A percentile compares a stretch with the other conserved stretches of the same genome.
phyloP scores from a whole-genome alignment of 1,140 invertebrate genomes.

The Pseudomyrmex pallidus region DNA sequence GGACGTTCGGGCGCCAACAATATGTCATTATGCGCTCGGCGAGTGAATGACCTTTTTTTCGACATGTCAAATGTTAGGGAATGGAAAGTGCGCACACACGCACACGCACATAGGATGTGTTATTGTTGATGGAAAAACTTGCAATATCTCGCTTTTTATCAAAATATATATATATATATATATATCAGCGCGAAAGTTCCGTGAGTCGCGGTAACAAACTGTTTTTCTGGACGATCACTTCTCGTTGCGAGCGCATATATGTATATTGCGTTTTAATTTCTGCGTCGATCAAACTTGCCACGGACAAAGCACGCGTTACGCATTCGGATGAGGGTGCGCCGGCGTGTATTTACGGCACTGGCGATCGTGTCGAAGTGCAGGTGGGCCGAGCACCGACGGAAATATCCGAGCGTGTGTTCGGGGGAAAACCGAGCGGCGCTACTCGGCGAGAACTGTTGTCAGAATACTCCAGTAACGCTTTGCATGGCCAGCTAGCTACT shows the following conservation, averaged over 20 bases:
- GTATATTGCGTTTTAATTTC: conserved; percentile 9
- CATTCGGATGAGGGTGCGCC: background rate
- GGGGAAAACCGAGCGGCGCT: conserved; percentile 80
- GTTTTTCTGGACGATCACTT: background rate
- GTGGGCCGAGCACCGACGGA: conserved; percentile 78
- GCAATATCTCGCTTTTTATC: too few relatives aligned
- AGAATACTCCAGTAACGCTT: conserved; percentile 84
- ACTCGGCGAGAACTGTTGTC: conserved; percentile 81
- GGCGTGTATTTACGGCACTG: conserved; percentile 65
- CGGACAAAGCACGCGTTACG: conserved; percentile 8
- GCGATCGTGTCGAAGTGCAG: conserved; percentile 80
- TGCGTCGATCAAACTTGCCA: background rate
- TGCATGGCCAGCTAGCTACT: conserved; percentile 81
- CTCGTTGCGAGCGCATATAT: background rate
- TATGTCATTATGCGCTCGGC: conserved; percentile 63
- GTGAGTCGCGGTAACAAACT: background rate
- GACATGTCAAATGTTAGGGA: conserved; percentile 21
- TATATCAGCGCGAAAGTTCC: background rate
- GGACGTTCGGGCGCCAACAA: conserved; percentile 60
- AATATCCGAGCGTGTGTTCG: conserved; percentile 73
- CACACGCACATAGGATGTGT: conserved; percentile 7
- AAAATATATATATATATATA: too few relatives aligned
- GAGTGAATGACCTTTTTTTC: conserved; percentile 59
- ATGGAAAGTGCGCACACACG: background rate
- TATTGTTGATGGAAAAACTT: conserved; percentile 1